Base-by-base conservation (phyloP, 2,797 vertebrate genomes). In the Adrianichthys oophorus region DNA sequence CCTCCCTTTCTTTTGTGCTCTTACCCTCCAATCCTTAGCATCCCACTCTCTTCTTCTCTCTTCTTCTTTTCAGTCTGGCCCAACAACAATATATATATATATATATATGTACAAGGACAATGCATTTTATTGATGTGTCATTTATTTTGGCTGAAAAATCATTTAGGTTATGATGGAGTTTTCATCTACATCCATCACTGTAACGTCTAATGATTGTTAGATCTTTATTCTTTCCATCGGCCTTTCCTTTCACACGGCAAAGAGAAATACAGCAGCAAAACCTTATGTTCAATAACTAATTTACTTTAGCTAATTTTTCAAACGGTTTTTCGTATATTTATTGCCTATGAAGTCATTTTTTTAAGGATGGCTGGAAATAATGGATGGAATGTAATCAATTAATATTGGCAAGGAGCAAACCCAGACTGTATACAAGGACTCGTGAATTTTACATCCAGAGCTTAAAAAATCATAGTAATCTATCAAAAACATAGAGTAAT, bases 201-300 rank as follows among this genome's bases (percentile, higher is more conserved):
- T 81, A 72, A 51, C 56, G 56, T 48, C 56, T 83, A 82, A 88
- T 71, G 80, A 76, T 68, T 54, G 18, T 41, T 63, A 43, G 26
- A 62, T 54, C 61, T 59, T 62, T 54, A 60, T 70, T 67, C 63
- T 52, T 60, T 73, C 62, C 63, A 73, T 80, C 63, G 59, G 43
- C 84, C 68, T 70, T 42, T 52, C 58, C 68, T 52, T 72, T 59
- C 56, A 42, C 63, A 21, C 54, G 16, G 61, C 53, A 4, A 49
- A 73, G 74, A 85, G 78, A 71, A 73, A 85, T 80, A 75, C 56
- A 73, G 70, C 64, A 53, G 44, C 70, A 32, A 50, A 60, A 50
- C 59, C 26, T 0, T 7, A 37, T 70, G 69, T 78, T 88, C 79
- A 53, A 87, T 89, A 86, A 79, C 74, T 79, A 74, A 88, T 87